Conservation (phyloP, 2,113 vertebrate genomes). For the Fulica atra region DNA sequence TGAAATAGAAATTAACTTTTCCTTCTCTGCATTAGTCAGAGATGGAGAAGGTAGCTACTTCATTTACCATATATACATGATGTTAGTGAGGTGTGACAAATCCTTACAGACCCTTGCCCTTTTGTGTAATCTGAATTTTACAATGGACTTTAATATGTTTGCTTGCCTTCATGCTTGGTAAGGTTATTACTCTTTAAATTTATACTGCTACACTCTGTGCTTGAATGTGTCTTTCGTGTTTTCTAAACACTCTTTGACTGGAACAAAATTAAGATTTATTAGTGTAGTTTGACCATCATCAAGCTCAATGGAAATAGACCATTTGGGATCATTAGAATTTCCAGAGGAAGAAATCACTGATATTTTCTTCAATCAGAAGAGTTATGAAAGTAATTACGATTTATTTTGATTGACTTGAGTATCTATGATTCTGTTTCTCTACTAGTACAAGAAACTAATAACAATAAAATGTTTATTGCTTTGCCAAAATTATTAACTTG, state of each 20-base stretch:
- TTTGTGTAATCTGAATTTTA: background rate
- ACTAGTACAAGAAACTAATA: background rate
- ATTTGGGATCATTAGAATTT: background rate
- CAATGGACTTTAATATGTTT: background rate
- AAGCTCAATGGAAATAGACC: background rate
- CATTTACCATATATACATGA: accelerated
- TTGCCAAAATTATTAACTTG: background rate
- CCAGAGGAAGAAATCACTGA: background rate
- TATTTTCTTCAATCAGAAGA: background rate
- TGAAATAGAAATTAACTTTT: background rate
- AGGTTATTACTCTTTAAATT: background rate
- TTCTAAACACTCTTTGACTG: background rate
- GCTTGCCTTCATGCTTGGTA: background rate
- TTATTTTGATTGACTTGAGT: background rate
- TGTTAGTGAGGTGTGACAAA: background rate
- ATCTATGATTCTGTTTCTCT: background rate
- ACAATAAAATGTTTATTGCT: background rate
- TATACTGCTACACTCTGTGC: background rate
- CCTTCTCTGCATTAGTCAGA: background rate
- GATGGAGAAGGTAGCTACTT: background rate
- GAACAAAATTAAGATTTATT: background rate
- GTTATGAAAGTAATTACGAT: background rate
- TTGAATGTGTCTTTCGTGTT: background rate
- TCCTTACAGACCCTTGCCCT: accelerated
- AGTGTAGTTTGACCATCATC: background rate